Conservation (phyloP, 2,113 vertebrate species). For the Xiphophorus couchianus region DNA sequence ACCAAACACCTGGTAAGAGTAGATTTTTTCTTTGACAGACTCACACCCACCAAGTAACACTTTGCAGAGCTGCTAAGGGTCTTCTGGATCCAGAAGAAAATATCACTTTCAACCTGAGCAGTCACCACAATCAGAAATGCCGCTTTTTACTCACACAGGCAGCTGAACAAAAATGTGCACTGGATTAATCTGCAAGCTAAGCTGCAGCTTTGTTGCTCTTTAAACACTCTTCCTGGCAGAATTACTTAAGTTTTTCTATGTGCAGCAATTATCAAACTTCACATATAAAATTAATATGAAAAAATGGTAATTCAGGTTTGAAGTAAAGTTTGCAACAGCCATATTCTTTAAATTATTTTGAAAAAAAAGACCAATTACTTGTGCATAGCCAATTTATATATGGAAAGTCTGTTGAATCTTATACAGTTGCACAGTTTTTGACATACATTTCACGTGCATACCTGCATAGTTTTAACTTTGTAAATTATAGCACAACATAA, state of each 20-base stretch:
- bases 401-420: not conserved
- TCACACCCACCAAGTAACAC: conserved; percentile 23
- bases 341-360: no score
- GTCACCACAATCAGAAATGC: conserved; percentile 1
- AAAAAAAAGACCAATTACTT: not conserved
- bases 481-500: not conserved
- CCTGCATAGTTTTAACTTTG: not conserved
- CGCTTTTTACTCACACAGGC: not conserved
- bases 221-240: not conserved
- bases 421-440: not conserved
- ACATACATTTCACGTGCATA: not conserved
- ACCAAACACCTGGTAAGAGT: conserved; percentile 40
- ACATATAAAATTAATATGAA: not conserved
- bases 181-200: not conserved
- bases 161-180: not conserved
- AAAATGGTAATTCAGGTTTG: not conserved
- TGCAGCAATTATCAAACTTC: not conserved
- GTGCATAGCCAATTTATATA: not conserved
- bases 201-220: not conserved
- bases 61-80: conserved; percentile 27
- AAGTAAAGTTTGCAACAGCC: no score
- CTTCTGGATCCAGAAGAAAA: conserved; percentile 22
- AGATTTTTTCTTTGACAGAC: conserved; percentile 24
- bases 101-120: conserved; percentile 4
- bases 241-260: not conserved